These are phyloP conservation scores for Spongilla lacustris DNA, from an alignment of 37 sponge, comb jelly and placozoan genomes.

Conservation along the genomic window DNA sequence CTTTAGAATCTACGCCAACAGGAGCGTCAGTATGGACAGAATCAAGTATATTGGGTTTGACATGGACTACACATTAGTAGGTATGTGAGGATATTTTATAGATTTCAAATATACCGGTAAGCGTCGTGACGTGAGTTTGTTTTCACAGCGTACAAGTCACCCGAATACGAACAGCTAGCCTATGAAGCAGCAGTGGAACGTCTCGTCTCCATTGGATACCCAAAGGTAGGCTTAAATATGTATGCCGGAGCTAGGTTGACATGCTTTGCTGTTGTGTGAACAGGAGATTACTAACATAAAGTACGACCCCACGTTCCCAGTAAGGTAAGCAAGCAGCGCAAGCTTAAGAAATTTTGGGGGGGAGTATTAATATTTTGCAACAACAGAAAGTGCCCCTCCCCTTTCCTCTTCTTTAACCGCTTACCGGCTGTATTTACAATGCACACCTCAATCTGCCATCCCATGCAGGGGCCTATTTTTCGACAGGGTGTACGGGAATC, in stretches of 20 bases:
- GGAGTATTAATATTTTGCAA: neutral
- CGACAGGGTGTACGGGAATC: slow-evolving; percentile 85
- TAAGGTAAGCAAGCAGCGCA: slow-evolving; percentile 55
- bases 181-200: slow-evolving; percentile 61
- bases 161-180: slow-evolving; percentile 72
- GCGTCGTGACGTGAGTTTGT: no score
- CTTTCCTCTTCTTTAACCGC: neutral
- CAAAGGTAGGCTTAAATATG: no score
- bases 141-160: slow-evolving; percentile 82
- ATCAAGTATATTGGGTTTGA: slow-evolving; percentile 93
- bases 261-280: no score
- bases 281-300: slow-evolving; percentile 65
- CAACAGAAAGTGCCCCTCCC: neutral
- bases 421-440: no score
- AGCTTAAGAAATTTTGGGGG: no score
- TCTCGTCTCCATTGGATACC: slow-evolving; percentile 84
- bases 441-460: no score
- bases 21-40: slow-evolving; percentile 87
- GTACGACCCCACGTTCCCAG: slow-evolving; percentile 81
- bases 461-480: slow-evolving; percentile 81
- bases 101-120: neutral
- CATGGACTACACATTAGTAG: slow-evolving; percentile 95
- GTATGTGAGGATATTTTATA: slow-evolving; percentile 21
- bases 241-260: no score
- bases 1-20: slow-evolving; percentile 81